These are phyloP conservation scores for Xenentodon cancila DNA, from an alignment of 2,797 vertebrate species.

Conservation along the genomic window DNA sequence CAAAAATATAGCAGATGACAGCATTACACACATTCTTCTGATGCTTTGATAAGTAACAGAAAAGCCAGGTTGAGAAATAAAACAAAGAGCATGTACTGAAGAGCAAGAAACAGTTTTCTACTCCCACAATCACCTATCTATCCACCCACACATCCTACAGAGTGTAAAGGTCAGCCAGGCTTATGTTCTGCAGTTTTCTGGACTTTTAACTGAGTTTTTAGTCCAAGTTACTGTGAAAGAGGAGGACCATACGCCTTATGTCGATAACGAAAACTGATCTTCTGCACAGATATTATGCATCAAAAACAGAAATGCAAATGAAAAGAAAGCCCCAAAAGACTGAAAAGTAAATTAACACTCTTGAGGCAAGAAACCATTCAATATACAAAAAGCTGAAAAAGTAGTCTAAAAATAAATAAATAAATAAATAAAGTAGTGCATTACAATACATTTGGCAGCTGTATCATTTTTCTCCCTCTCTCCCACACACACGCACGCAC, in stretches of 20 bases:
- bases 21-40: constrained; percentile 11
- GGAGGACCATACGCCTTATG: constrained; percentile 1
- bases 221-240: constrained; percentile 12
- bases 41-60: constrained; percentile 24
- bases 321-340: not conserved
- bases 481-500: too few species aligned
- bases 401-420: too few species aligned
- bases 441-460: too few species aligned
- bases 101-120: constrained; percentile 28
- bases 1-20: constrained; percentile 35
- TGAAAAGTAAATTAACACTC: constrained; percentile 2
- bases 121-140: constrained; percentile 55
- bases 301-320: constrained; percentile 1
- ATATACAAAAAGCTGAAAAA: too few species aligned
- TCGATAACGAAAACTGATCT: not conserved
- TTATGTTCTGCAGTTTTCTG: constrained; percentile 44
- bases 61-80: constrained; percentile 20
- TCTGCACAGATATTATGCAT: not conserved
- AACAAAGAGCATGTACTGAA: constrained; percentile 32
- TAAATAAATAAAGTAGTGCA: too few species aligned
- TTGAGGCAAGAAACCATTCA: too few species aligned
- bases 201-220: constrained; percentile 27
- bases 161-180: constrained; percentile 56
- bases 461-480: too few species aligned
- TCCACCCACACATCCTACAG: constrained; percentile 48